Percentiles rank a stretch among this genome's conserved stretches.
phyloP scores from a whole-genome alignment of 2,888 invertebrate species.

The Noctua pronuba region DNA sequence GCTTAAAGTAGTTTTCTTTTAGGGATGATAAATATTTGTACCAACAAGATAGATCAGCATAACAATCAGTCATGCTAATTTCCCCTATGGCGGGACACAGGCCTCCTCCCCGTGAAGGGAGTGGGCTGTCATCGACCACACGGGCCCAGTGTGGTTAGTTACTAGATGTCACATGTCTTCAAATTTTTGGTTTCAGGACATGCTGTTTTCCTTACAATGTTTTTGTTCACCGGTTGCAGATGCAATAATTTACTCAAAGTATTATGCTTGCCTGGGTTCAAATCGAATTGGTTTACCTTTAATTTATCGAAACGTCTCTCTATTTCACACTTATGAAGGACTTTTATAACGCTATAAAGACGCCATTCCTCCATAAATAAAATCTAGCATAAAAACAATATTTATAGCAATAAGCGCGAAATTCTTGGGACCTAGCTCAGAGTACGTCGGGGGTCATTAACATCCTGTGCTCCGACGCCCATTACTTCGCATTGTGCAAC shows the following conservation, averaged over 20 bases:
- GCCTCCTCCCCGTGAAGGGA: neutral
- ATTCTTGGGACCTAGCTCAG: constrained; percentile 25
- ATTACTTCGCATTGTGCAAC: constrained; percentile 53
- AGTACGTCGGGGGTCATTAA: constrained; percentile 51
- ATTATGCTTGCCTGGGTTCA: neutral
- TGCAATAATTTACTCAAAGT: neutral
- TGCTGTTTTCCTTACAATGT: neutral
- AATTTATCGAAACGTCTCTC: neutral
- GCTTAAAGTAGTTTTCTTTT: neutral
- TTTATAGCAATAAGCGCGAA: constrained; percentile 24
- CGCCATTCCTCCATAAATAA: constrained; percentile 1
- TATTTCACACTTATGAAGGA: constrained; percentile 2
- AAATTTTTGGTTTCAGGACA: neutral
- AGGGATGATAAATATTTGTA: neutral
- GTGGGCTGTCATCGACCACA: neutral
- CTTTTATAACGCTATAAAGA: neutral
- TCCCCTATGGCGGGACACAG: neutral
- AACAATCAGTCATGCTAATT: neutral
- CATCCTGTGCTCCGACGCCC: constrained; percentile 42
- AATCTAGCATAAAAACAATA: constrained; percentile 18
- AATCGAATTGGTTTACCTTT: neutral
- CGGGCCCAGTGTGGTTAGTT: neutral
- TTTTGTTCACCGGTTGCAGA: neutral
- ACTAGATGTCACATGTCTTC: neutral
- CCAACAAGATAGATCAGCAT: neutral